Conservation (phyloP, 2,888 invertebrate genomes). For the Rugalucina vietnamica region DNA sequence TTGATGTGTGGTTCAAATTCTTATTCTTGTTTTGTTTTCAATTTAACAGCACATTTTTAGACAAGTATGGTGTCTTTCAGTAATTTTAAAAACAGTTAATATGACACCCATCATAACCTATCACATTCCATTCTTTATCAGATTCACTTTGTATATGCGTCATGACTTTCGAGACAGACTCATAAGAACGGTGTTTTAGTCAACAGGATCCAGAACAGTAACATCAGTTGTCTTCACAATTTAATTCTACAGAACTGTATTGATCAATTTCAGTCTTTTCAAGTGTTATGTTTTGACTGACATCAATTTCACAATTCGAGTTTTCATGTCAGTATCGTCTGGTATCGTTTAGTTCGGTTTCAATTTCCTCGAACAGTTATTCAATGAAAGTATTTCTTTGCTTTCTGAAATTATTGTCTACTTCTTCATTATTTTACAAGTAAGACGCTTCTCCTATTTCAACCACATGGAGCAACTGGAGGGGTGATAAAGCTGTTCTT, state of each 20-base stretch:
- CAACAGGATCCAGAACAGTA: neutral
- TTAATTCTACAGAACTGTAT: neutral
- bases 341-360: neutral
- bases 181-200: neutral
- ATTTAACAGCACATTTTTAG: neutral
- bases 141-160: neutral
- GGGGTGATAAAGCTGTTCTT: neutral
- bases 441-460: neutral
- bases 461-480: neutral
- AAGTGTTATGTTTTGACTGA: neutral
- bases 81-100: neutral
- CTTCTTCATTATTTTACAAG: neutral
- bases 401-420: neutral
- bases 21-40: neutral
- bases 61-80: neutral
- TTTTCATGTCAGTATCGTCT: neutral
- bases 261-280: neutral
- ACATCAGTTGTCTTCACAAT: neutral
- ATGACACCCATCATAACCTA: constrained; percentile 7
- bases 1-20: neutral
- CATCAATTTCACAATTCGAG: neutral
- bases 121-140: neutral
- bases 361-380: neutral
- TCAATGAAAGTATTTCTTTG: neutral
- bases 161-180: neutral